Evolutionary conservation across 2,797 vertebrate genomes (phyloP), one percentile per base, ranked within the genome.

Genomic region (Crenuchus spilurus): DNA sequence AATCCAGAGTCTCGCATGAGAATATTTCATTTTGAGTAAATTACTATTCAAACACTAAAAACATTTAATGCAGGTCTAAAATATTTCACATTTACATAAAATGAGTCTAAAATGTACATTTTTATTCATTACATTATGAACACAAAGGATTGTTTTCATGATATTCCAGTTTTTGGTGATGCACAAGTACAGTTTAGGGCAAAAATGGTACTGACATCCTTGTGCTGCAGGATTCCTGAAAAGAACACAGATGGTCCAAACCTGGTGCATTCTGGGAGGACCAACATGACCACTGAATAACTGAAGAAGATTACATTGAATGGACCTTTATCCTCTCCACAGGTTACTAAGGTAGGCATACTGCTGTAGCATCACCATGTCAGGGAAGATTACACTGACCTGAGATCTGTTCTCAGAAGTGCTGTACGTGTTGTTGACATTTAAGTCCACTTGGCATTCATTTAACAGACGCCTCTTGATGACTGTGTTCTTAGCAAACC

Each of bases 151-250:
- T n/a, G n/a, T n/a, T n/a, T n/a, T n/a, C n/a, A n/a, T n/a, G n/a
- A n/a, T n/a, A n/a, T n/a, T n/a, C n/a, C n/a, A n/a, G n/a, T n/a
- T n/a, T n/a, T n/a, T n/a, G n/a, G n/a, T n/a, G n/a, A n/a, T n/a
- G n/a, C n/a, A n/a, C n/a, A n/a, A n/a, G 14, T 35, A 54, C 3
- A 49, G 22, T 22, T 61, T 37, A 41, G 18, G 28, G 44, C n/a
- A 11, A 11, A 46, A 24, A 10, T 55, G 1, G 64, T 35, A 20
- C 3, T 49, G 18, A 33, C 48, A 8, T 68, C 41, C 22, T 35
- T 65, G 66, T 52, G 22, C 39, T 63, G 20, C 35, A 98, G 97
- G 83, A 93, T 96, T 65, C 92, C 96, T 16, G 88, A 93, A 68
- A 95, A 89, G 87, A 94, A 91, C 78, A 82, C 87, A 0, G 94